These are phyloP conservation scores for Sylvilagus floridanus DNA, from an alignment of 2,797 vertebrate species.

Conservation along the genomic window DNA sequence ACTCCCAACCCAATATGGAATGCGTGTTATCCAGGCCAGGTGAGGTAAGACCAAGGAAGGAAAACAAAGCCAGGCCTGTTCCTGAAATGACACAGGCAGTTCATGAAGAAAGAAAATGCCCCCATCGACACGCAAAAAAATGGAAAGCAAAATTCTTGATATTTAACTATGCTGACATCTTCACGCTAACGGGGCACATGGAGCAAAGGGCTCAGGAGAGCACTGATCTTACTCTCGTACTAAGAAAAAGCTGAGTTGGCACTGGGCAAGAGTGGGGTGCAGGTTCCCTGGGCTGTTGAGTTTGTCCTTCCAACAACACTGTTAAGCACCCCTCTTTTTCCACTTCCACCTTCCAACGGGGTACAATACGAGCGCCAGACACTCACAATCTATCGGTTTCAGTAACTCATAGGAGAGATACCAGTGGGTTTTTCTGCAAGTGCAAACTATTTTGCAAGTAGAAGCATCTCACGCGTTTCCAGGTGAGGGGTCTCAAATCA, in stretches of 20 bases:
- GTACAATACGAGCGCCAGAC: neutral
- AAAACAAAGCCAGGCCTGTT: conserved; percentile 50
- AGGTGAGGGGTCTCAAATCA: neutral
- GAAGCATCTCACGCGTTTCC: conserved; percentile 30
- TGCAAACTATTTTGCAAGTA: neutral
- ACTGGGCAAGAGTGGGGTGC: neutral
- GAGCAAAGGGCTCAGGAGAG: neutral
- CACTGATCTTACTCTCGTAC: neutral
- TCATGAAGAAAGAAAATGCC: neutral
- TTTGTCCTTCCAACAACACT: neutral
- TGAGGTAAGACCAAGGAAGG: conserved; percentile 46
- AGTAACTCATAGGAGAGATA: conserved; percentile 47
- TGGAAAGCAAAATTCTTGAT: conserved; percentile 12
- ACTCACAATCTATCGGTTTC: conserved; percentile 38
- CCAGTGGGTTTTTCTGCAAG: neutral
- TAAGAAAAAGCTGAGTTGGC: neutral
- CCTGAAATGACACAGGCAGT: conserved; percentile 35
- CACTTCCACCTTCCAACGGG: conserved; percentile 22
- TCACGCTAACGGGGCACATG: neutral
- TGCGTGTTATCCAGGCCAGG: conserved; percentile 55
- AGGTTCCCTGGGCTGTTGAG: neutral
- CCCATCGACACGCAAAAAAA: neutral
- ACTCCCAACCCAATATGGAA: conserved; percentile 18
- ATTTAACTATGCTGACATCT: neutral
- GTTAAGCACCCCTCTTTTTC: neutral